phyloP scores from a whole-genome alignment of 2,113 vertebrate species.

The Amblyornis subalaris region DNA sequence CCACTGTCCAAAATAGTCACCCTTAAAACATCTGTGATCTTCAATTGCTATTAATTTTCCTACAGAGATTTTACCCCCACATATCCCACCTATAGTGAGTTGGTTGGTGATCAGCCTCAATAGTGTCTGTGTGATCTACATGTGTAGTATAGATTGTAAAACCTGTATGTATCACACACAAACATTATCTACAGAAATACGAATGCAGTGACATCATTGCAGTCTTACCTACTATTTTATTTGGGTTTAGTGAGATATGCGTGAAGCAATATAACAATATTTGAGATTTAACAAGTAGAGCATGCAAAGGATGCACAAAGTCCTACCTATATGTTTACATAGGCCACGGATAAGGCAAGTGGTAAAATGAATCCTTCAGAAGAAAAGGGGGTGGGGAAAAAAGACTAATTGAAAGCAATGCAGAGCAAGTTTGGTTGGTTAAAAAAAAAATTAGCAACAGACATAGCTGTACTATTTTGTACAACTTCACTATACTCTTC shows the following conservation, averaged over 20 bases:
- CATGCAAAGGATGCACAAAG: not conserved
- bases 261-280: not conserved
- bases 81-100: fast-evolving
- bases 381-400: not conserved
- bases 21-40: not conserved
- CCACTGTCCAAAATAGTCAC: not conserved
- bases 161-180: not conserved
- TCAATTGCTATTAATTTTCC: not conserved
- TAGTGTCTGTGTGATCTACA: not conserved
- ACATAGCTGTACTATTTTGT: not conserved
- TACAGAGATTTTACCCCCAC: not conserved
- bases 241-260: not conserved
- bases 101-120: not conserved
- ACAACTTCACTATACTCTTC: not conserved
- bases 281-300: not conserved
- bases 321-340: not conserved
- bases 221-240: not conserved
- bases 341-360: not conserved
- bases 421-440: not conserved
- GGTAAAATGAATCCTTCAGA: not conserved
- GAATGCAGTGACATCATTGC: not conserved
- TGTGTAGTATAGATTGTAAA: not conserved
- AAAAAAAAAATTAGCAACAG: not conserved
- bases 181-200: not conserved
- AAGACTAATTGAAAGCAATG: not conserved